These are phyloP conservation scores for Rhyacophila evoluta DNA, from an alignment of 2,888 invertebrate species.

Conservation along the genomic window DNA sequence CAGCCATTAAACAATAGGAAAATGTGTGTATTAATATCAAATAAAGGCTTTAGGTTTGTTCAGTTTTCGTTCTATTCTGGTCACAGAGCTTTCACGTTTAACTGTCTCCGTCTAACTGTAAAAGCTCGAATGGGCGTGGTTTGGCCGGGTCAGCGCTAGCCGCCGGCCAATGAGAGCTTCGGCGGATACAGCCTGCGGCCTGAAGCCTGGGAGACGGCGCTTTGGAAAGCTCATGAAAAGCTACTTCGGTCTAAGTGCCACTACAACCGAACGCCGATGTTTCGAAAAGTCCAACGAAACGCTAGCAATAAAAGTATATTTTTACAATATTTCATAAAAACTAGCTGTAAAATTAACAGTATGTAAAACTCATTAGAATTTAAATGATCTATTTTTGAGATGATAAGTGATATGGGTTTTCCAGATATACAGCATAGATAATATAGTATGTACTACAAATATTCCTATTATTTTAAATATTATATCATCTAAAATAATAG, in stretches of 20 bases:
- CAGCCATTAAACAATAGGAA: conserved; percentile 22
- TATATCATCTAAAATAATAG: too few species aligned
- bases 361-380: too few species aligned
- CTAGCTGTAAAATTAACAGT: too few species aligned
- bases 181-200: neutral
- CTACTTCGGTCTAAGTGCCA: conserved; percentile 36
- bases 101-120: conserved; percentile 16
- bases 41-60: conserved; percentile 7
- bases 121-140: neutral
- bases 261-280: conserved; percentile 25
- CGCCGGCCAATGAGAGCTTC: conserved; percentile 23
- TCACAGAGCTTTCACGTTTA: conserved; percentile 19
- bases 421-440: too few species aligned
- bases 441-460: too few species aligned
- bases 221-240: conserved; percentile 29
- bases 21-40: conserved; percentile 18
- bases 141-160: conserved; percentile 1
- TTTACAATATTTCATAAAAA: too few species aligned
- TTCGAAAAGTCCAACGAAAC: conserved; percentile 13
- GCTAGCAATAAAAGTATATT: neutral
- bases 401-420: too few species aligned
- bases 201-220: neutral
- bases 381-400: too few species aligned
- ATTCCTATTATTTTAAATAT: too few species aligned
- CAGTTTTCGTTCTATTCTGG: conserved; percentile 11